phyloP scores from a whole-genome alignment of 2,888 invertebrate species.

The Perizoma affinitatum region DNA sequence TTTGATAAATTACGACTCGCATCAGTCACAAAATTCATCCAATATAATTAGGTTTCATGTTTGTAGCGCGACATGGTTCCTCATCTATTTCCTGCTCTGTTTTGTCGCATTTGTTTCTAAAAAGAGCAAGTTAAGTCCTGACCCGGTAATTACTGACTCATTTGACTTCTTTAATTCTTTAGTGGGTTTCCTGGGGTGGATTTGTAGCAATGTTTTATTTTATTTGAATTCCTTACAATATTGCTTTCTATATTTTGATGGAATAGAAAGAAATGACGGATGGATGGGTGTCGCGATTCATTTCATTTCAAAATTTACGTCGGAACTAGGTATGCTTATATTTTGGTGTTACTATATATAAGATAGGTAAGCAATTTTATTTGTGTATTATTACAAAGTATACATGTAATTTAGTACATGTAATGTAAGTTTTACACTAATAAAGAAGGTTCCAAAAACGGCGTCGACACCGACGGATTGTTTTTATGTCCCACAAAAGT shows the following conservation, averaged over 20 bases:
- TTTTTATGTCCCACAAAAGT: conserved; percentile 3
- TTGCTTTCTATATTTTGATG: conserved; percentile 14
- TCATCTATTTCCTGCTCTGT: conserved; percentile 17
- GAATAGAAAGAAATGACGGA: conserved; percentile 13
- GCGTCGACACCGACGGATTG: no score
- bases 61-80: conserved; percentile 15
- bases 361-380: no score
- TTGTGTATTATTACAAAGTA: no score
- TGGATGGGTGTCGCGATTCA: conserved; percentile 4
- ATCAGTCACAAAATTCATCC: neutral
- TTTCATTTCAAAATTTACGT: no score
- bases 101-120: conserved; percentile 26
- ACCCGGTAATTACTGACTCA: conserved; percentile 34
- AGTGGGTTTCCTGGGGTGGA: conserved; percentile 10
- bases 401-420: no score
- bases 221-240: conserved; percentile 18
- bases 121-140: conserved; percentile 16
- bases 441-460: no score
- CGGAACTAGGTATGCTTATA: no score
- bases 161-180: conserved; percentile 34
- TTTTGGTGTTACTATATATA: no score
- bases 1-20: conserved; percentile 5
- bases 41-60: neutral
- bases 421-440: no score
- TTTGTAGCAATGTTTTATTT: conserved; percentile 18